Evolutionary conservation across 2,113 vertebrate genomes (phyloP), one percentile per base, ranked within the genome.

Genomic region (Alethe diademata): DNA sequence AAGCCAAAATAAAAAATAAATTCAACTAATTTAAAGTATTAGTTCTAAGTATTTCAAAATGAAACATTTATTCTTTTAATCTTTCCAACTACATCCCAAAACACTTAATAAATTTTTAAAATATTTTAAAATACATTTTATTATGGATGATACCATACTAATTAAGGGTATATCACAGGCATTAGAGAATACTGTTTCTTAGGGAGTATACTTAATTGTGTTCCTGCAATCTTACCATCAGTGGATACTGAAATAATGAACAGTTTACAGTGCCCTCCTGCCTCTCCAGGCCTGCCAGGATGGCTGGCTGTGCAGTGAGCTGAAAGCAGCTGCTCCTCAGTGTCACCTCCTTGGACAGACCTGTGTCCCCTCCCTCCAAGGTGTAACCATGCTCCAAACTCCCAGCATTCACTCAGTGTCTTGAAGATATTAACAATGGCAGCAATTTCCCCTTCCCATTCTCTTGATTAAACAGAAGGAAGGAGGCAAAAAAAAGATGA

Each of bases 391-490:
- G 28, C 57, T 57, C 58, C 58, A 54, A 72, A 76, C 31, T 56
- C 54, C 58, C 23, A 42, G 45, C 5, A 47, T 12, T 19, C 64
- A 42, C 71, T 95, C 47, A 25, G 11, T 6, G 38, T 31, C 74
- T 19, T 50, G 50, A 58, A 50, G 28, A 54, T 29, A 85, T 90
- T 86, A 92, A 56, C 40, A 29, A 28, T 1, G 29, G 54, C 93
- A 94, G 81, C 67, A 78, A 76, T 79, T 91, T 91, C 90, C 91
- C 54, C 50, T 82, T 94, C 58, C 62, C 54, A 53, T 86, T 75
- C 66, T 71, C 81, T 36, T 92, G 92, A 93, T 94, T 96, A 96
- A 93, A 90, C 51, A 67, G 90, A 79, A 40, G 81, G 78, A 95
- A 95, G 67, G 51, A 88, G 67, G 73, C 11, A 66, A 90, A 72